These are phyloP conservation scores for Danio kyathit DNA, from an alignment of 2,797 vertebrate genomes.

Conservation along the genomic window DNA sequence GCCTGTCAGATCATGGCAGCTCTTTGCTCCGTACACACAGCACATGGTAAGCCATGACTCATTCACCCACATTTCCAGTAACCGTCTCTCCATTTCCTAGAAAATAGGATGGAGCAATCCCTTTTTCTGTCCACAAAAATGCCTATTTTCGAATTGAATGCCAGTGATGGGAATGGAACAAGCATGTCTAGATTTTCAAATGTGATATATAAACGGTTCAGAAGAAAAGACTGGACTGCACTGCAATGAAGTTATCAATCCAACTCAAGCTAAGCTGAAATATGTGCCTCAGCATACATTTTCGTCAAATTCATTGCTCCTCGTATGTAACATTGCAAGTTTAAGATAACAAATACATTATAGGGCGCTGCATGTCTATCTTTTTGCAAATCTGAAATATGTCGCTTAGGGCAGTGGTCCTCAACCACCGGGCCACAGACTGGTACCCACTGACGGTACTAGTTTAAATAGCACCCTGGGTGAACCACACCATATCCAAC, in stretches of 20 bases:
- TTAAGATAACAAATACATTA: too few species aligned
- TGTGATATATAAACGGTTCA: neutral
- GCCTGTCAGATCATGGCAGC: constrained; percentile 41
- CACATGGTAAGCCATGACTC: constrained; percentile 31
- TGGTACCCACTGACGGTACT: too few species aligned
- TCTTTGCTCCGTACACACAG: constrained; percentile 37
- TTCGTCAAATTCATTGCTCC: too few species aligned
- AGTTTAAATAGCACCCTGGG: too few species aligned
- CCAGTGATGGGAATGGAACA: constrained; percentile 1
- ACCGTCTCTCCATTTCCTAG: constrained; percentile 42
- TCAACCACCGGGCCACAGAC: too few species aligned
- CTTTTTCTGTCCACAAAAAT: neutral
- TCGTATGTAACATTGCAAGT: too few species aligned
- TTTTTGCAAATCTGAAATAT: too few species aligned
- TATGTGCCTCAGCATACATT: too few species aligned
- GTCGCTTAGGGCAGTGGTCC: too few species aligned
- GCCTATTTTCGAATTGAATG: neutral
- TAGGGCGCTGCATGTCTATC: too few species aligned
- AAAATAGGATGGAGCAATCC: neutral
- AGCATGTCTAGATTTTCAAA: neutral
- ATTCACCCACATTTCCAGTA: constrained; percentile 45
- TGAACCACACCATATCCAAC: too few species aligned
- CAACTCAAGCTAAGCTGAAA: neutral
- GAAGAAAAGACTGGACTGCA: neutral
- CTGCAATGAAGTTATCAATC: neutral